phyloP scores from a whole-genome alignment of 2,888 invertebrate species.

The Lasioglossum marginatum region DNA sequence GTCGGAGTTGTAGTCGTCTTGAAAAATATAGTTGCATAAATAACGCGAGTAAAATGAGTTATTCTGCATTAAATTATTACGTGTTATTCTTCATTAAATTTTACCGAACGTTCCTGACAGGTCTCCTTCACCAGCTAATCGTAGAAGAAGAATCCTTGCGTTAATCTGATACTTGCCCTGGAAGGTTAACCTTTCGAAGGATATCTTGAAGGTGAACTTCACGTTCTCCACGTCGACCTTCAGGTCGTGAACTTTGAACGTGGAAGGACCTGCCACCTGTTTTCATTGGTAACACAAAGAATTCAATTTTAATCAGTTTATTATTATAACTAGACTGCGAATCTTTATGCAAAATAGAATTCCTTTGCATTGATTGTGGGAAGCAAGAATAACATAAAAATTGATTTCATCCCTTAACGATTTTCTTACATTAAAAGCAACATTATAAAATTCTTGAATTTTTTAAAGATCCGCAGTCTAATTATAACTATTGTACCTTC shows the following conservation, averaged over 20 bases:
- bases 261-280: slow-evolving; percentile 80
- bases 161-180: slow-evolving; percentile 90
- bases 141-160: slow-evolving; percentile 88
- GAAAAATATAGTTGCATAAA: slow-evolving; percentile 72
- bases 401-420: no score
- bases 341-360: no score
- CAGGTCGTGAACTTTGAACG: slow-evolving; percentile 77
- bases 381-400: no score
- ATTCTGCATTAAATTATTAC: not conserved
- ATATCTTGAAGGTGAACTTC: slow-evolving; percentile 87
- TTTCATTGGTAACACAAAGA: not conserved
- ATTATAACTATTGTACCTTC: no score
- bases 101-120: slow-evolving; percentile 89
- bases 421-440: no score
- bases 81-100: slow-evolving; percentile 76
- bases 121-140: slow-evolving; percentile 88
- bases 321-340: not conserved
- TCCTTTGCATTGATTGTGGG: no score
- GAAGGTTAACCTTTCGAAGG: slow-evolving; percentile 87
- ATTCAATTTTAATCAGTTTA: not conserved
- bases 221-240: slow-evolving; percentile 87
- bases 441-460: no score
- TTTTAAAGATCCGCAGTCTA: no score
- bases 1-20: slow-evolving; percentile 89
- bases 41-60: not conserved